phyloP scores from a whole-genome alignment of 2,888 invertebrate species.

The Baronia brevicornis region DNA sequence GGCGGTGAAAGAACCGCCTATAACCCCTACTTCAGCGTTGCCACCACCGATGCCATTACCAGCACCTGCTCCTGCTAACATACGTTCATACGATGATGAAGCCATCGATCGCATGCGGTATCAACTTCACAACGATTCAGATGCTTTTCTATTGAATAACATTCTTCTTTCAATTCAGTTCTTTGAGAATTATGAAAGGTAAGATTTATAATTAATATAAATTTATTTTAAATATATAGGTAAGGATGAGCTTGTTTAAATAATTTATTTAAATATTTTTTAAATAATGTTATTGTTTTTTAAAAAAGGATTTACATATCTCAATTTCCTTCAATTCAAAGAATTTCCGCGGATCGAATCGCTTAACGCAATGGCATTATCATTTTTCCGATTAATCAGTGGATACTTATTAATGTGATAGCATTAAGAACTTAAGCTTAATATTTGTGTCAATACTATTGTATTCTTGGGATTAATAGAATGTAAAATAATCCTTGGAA shows the following conservation, averaged over 20 bases:
- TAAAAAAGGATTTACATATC: too few species aligned
- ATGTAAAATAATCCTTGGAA: slow-evolving; percentile 6
- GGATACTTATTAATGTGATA: slow-evolving; percentile 9
- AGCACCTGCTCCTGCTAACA: slow-evolving; percentile 39
- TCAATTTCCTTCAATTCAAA: too few species aligned
- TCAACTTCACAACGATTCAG: slow-evolving; percentile 77
- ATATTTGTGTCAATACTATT: slow-evolving; percentile 7
- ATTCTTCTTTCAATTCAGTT: slow-evolving; percentile 85
- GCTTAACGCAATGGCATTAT: too few species aligned
- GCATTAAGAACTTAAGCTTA: slow-evolving; percentile 8
- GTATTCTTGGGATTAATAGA: slow-evolving; percentile 6
- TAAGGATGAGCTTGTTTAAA: too few species aligned
- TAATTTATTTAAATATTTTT: too few species aligned
- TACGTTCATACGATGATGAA: slow-evolving; percentile 67
- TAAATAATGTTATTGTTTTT: too few species aligned
- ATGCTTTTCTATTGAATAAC: slow-evolving; percentile 85
- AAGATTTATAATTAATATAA: too few species aligned
- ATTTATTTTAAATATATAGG: too few species aligned
- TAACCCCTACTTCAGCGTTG: slow-evolving; percentile 28
- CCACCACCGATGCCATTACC: slow-evolving; percentile 26
- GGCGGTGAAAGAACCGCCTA: slow-evolving; percentile 37
- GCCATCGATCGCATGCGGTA: slow-evolving; percentile 74
- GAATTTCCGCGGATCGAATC: too few species aligned
- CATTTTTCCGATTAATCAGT: slow-evolving; percentile 5
- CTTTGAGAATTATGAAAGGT: slow-evolving; percentile 87